Conservation (phyloP, 2,797 vertebrate species). For the Enteromius mattozi region DNA sequence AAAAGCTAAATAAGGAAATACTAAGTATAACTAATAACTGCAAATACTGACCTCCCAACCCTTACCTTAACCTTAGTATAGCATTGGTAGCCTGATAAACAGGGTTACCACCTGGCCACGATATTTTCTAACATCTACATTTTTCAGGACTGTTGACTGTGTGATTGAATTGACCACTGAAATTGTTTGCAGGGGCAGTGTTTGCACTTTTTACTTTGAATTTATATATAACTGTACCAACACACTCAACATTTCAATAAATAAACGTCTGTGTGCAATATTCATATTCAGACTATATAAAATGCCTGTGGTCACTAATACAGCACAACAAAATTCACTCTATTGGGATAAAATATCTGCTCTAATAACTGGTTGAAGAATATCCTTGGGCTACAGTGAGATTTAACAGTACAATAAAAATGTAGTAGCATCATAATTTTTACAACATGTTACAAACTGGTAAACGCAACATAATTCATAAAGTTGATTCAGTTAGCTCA, state of each 20-base stretch:
- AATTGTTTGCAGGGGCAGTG: not conserved
- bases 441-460: not conserved
- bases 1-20: too few species aligned
- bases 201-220: not conserved
- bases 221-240: not conserved
- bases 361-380: constrained; percentile 63
- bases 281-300: not conserved
- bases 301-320: not conserved
- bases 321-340: constrained; percentile 3
- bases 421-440: not conserved
- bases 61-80: not conserved
- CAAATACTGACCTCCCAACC: not conserved
- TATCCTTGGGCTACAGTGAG: constrained; percentile 59
- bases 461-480: not conserved
- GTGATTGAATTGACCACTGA: not conserved
- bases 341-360: constrained; percentile 61
- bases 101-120: not conserved
- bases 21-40: not conserved
- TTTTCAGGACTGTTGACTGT: not conserved
- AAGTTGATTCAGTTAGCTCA: constrained; percentile 59
- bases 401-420: constrained; percentile 27
- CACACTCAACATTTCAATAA: not conserved
- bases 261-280: not conserved
- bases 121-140: not conserved
- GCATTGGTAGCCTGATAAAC: not conserved